phyloP scores from a whole-genome alignment of 1,140 invertebrate genomes.

The Aphaenogaster rudis region DNA sequence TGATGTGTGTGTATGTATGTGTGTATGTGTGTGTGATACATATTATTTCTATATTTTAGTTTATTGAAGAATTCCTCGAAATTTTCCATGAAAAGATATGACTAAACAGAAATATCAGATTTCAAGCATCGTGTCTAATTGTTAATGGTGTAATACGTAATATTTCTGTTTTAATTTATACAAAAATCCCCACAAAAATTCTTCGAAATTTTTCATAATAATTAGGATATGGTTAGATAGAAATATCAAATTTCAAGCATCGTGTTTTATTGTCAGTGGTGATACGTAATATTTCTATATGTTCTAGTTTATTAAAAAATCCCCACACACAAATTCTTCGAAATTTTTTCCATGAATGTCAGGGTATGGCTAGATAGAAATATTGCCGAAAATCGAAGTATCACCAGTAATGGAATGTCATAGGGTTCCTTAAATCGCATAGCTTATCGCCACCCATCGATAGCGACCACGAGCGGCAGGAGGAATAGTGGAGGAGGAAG shows the following conservation, averaged over 20 bases:
- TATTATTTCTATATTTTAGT: background rate
- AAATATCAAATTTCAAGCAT: background rate
- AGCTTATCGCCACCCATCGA: slow-evolving; percentile 49
- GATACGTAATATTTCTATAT: background rate
- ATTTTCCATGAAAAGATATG: background rate
- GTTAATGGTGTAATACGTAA: background rate
- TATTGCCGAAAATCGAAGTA: background rate
- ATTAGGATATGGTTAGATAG: background rate
- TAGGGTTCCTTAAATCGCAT: slow-evolving; percentile 11
- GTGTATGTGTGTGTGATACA: background rate
- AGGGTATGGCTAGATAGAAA: background rate
- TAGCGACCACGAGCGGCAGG: slow-evolving; percentile 28
- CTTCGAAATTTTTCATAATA: background rate
- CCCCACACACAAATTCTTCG: background rate
- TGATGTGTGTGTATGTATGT: no score
- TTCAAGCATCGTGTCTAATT: background rate
- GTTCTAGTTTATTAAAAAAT: background rate
- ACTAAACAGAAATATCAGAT: background rate
- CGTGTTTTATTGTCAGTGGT: no score
- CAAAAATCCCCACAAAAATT: background rate
- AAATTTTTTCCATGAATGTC: background rate
- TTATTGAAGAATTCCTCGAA: background rate
- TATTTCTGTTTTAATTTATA: background rate
- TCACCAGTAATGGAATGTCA: slow-evolving; percentile 23
- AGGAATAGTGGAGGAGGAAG: slow-evolving; percentile 57